Percentiles rank a stretch among this genome's conserved stretches.
phyloP scores from a whole-genome alignment of 2,888 invertebrate genomes.

The Aphidoletes aphidimyza region DNA sequence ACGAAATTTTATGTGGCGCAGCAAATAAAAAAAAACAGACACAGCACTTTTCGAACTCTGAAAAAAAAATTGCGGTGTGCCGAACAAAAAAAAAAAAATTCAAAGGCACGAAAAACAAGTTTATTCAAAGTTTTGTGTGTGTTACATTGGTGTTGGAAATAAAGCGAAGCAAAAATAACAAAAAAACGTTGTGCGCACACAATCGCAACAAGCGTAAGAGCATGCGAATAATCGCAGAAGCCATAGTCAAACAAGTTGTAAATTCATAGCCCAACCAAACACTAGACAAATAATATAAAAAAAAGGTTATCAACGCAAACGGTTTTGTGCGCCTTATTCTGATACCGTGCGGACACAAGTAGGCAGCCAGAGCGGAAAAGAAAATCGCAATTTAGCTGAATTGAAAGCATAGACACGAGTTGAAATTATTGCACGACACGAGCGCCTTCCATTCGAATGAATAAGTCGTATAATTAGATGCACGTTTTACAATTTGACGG shows the following conservation, averaged over 20 bases:
- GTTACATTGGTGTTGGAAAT: too few species aligned
- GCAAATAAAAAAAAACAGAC: slow-evolving; percentile 38
- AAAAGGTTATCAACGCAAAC: slow-evolving; percentile 48
- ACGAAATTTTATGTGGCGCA: slow-evolving; percentile 5
- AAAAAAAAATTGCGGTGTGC: neutral
- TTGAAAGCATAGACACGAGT: too few species aligned
- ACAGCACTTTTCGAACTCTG: too few species aligned
- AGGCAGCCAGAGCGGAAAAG: too few species aligned
- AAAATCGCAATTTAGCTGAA: too few species aligned
- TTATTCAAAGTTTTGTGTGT: slow-evolving; percentile 1
- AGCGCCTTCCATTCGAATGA: neutral
- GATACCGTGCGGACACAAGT: neutral
- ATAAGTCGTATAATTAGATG: neutral
- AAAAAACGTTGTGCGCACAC: slow-evolving; percentile 15
- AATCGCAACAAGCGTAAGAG: slow-evolving; percentile 18
- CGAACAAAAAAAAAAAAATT: too few species aligned
- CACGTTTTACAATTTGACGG: too few species aligned
- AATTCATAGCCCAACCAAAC: slow-evolving; percentile 1
- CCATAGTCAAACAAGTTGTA: slow-evolving; percentile 40
- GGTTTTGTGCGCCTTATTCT: neutral
- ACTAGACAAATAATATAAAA: neutral
- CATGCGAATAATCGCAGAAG: slow-evolving; percentile 31
- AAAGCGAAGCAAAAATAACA: neutral
- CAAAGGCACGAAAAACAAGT: neutral
- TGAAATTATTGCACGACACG: neutral